Conservation (phyloP, 2,888 invertebrate genomes). For the Drosophila percnosoma region DNA sequence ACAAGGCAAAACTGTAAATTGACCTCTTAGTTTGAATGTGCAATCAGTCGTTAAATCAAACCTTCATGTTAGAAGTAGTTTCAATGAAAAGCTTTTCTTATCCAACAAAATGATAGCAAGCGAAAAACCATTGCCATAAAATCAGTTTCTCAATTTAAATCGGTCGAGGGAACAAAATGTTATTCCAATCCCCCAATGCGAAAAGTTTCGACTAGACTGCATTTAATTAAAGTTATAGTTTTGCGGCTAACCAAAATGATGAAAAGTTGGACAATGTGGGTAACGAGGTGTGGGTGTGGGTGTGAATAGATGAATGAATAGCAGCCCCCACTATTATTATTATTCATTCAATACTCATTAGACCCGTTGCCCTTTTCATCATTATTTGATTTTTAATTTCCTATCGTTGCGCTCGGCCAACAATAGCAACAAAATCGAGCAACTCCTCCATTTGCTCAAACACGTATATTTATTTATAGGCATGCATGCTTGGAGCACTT, state of each 20-base stretch:
- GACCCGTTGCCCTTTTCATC: neutral
- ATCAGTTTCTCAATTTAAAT: neutral
- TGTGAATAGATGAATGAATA: conserved; percentile 4
- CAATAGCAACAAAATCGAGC: conserved; percentile 1
- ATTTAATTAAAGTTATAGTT: neutral
- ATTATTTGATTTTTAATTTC: conserved; percentile 25
- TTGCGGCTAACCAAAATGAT: conserved; percentile 5
- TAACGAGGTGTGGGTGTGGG: neutral
- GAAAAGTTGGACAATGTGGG: neutral
- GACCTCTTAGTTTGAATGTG: neutral
- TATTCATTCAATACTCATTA: neutral
- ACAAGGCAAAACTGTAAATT: neutral
- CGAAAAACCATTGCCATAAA: neutral
- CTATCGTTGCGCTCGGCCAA: conserved; percentile 35
- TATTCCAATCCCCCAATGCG: neutral
- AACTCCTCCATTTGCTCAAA: conserved; percentile 5
- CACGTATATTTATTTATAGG: conserved; percentile 14
- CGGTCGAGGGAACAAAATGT: neutral
- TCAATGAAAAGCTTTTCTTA: neutral
- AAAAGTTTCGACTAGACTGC: neutral
- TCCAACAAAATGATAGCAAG: neutral
- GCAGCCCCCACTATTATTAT: neutral
- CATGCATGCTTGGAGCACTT: neutral
- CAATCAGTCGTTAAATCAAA: neutral
- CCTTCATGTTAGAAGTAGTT: neutral